A percentile compares a stretch with the other conserved stretches of the same genome.
These are phyloP conservation scores for Chloromyia formosa DNA, from an alignment of 2,888 invertebrate species.

Conservation along the genomic window DNA sequence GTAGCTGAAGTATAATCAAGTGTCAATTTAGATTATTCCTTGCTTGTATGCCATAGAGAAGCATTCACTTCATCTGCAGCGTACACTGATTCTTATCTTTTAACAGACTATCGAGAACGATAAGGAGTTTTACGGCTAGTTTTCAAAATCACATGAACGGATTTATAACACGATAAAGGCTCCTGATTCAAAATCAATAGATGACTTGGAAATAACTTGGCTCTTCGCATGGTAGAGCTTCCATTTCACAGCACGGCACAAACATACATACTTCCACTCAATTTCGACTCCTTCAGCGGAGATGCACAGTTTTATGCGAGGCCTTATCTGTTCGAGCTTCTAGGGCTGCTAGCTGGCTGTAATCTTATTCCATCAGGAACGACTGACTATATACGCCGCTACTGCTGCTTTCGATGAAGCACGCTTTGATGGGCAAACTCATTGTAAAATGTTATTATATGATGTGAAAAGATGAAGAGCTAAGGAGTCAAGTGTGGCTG, in stretches of 20 bases:
- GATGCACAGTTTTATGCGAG: conserved; percentile 24
- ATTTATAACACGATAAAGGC: conserved; percentile 37
- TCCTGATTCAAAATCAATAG: conserved; percentile 38
- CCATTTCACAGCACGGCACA: not conserved
- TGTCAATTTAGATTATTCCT: conserved; percentile 22
- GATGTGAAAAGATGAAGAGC: conserved; percentile 24
- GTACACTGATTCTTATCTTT: not conserved
- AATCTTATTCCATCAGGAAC: conserved; percentile 32
- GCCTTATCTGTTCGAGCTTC: conserved; percentile 19
- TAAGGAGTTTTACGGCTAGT: conserved; percentile 35
- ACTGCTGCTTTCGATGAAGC: conserved; percentile 2
- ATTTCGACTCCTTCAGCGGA: not conserved
- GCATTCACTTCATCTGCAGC: conserved; percentile 23
- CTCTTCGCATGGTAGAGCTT: not conserved
- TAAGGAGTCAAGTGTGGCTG: conserved; percentile 8
- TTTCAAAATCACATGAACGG: conserved; percentile 26
- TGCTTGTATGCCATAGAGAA: not conserved
- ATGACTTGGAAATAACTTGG: conserved; percentile 30
- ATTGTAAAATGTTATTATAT: conserved; percentile 39
- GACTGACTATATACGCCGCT: not conserved
- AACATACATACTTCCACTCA: not conserved
- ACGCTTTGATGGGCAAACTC: conserved; percentile 31
- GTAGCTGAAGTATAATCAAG: conserved; percentile 10
- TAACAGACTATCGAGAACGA: conserved; percentile 13
- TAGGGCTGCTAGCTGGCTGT: not conserved